A percentile compares a stretch with the other conserved stretches of the same genome.
Evolutionary conservation across 2,113 vertebrate species (phyloP).

Genomic region (Paradisaea rubra): DNA sequence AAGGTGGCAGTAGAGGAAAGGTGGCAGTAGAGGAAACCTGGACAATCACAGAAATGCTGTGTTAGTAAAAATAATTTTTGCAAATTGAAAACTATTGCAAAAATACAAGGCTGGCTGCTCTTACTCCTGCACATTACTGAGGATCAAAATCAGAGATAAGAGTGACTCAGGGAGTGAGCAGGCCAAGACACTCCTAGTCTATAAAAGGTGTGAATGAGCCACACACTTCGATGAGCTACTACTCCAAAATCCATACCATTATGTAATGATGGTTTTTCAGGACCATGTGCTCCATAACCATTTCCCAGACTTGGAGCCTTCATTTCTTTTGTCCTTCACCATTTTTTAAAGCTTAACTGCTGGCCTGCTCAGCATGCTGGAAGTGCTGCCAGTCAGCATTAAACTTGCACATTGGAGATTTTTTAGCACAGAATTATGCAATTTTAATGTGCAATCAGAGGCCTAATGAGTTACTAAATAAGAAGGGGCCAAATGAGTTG

Average conservation of each 20-base stretch:
- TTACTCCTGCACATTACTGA: not conserved
- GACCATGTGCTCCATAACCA: not conserved
- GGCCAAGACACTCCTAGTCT: not conserved
- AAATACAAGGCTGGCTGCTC: not conserved
- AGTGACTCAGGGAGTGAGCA: not conserved
- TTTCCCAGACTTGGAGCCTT: not conserved
- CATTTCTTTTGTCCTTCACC: not conserved
- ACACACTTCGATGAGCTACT: not conserved
- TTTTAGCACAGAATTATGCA: not conserved
- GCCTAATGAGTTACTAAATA: conserved; percentile 9
- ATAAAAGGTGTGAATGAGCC: not conserved
- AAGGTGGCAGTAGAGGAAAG: not conserved
- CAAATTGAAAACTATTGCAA: not conserved
- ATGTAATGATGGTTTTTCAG: not conserved
- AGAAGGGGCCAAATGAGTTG: conserved; percentile 9
- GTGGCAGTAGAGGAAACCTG: not conserved
- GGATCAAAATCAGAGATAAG: not conserved
- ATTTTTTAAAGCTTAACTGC: not conserved
- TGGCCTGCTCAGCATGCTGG: not conserved
- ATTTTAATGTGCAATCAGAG: not conserved
- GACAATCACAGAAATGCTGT: not conserved
- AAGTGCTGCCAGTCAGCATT: not conserved
- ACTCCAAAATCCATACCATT: not conserved
- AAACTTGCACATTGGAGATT: not conserved
- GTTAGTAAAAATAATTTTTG: not conserved